Percentiles rank a stretch among this genome's conserved stretches.
These are phyloP conservation scores for Tamias sibiricus DNA, from an alignment of 2,113 vertebrate species.

Conservation along the genomic window DNA sequence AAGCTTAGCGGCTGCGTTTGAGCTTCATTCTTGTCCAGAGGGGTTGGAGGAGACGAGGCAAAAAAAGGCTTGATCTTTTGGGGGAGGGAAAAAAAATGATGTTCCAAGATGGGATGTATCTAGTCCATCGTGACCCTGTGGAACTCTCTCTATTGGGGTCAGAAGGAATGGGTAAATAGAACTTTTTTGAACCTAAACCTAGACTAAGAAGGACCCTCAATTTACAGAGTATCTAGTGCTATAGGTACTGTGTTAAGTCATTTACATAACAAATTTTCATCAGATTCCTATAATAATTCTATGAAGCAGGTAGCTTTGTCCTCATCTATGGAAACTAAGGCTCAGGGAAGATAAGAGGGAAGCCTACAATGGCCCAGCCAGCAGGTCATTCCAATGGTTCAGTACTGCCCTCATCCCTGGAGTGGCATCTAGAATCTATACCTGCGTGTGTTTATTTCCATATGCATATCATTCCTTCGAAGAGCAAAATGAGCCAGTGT, in stretches of 20 bases:
- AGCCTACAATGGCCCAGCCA: not conserved
- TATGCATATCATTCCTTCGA: not conserved
- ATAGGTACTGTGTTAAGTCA: not conserved
- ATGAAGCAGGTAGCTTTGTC: not conserved
- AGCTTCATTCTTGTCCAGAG: not conserved
- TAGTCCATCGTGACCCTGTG: not conserved
- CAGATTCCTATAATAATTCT: not conserved
- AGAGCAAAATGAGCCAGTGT: not conserved
- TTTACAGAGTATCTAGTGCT: not conserved
- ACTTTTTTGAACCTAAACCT: not conserved
- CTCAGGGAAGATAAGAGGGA: not conserved
- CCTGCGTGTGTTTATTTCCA: not conserved
- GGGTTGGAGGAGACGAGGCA: not conserved
- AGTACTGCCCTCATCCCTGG: fast-evolving
- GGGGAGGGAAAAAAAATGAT: not conserved
- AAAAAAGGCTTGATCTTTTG: not conserved
- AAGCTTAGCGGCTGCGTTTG: conserved; percentile 16
- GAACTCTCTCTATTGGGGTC: not conserved
- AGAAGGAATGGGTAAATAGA: not conserved
- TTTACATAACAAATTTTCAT: not conserved
- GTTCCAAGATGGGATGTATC: not conserved
- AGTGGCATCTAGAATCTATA: not conserved
- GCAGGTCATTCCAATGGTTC: not conserved
- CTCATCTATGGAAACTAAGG: not conserved
- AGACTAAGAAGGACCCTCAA: not conserved